These are phyloP conservation scores for Masticophis lateralis DNA, from an alignment of 2,797 vertebrate species.

Conservation along the genomic window DNA sequence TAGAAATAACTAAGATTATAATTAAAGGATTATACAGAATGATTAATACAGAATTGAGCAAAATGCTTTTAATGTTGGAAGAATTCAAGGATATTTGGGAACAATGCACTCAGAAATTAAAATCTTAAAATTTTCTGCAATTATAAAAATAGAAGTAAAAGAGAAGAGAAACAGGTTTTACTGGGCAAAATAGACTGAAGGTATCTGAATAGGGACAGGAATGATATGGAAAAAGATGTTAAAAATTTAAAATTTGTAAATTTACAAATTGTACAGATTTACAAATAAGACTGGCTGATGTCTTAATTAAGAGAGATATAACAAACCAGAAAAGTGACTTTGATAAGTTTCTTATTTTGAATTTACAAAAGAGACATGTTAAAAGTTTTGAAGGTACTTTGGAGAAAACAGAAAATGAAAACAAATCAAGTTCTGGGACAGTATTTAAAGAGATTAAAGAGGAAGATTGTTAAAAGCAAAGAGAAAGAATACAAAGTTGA, in stretches of 20 bases:
- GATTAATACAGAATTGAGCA: background rate
- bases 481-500: background rate
- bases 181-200: background rate
- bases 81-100: background rate
- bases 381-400: background rate
- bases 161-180: background rate
- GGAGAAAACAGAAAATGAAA: background rate
- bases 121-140: background rate
- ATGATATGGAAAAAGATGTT: background rate
- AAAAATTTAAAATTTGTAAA: background rate
- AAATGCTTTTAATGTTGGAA: background rate
- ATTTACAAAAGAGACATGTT: background rate
- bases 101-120: background rate
- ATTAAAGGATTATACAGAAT: background rate
- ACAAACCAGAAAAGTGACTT: background rate
- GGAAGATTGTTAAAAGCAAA: background rate
- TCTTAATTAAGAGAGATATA: background rate
- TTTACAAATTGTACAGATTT: background rate
- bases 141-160: background rate
- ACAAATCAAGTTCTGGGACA: background rate
- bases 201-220: background rate
- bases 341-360: background rate
- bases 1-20: background rate
- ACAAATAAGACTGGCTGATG: background rate
- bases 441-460: background rate